phyloP scores from a whole-genome alignment of 2,888 invertebrate genomes.

The Drosophila birchii region DNA sequence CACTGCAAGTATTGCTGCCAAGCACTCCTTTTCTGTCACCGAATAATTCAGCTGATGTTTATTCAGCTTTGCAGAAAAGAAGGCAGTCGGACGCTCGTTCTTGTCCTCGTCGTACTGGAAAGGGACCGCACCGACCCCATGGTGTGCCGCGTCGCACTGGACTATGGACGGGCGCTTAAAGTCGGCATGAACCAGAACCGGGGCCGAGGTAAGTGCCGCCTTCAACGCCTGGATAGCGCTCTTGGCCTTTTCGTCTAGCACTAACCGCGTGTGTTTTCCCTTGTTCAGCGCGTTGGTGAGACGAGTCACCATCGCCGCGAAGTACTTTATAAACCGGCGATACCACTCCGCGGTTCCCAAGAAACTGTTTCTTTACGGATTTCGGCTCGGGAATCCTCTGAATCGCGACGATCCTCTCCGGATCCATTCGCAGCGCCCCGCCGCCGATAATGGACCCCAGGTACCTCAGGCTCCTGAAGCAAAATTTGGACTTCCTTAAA shows the following conservation, averaged over 20 bases:
- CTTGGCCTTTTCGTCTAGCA: no score
- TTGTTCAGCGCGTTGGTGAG: background rate
- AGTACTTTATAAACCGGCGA: background rate
- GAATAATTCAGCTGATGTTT: conserved; percentile 7
- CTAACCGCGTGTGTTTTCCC: background rate
- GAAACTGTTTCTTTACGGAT: background rate
- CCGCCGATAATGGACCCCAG: no score
- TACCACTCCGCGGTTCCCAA: background rate
- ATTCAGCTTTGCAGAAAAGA: conserved; percentile 13
- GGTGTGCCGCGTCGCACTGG: conserved; percentile 4
- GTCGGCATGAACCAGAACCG: background rate
- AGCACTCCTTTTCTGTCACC: conserved; percentile 6
- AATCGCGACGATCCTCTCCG: no score
- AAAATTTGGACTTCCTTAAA: no score
- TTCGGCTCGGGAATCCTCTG: background rate
- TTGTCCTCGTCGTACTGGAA: background rate
- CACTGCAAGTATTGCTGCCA: conserved; percentile 5
- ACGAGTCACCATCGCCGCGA: background rate
- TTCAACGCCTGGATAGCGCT: background rate
- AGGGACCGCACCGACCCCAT: conserved; percentile 1
- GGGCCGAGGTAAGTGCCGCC: no score
- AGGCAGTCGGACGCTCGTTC: conserved; percentile 7
- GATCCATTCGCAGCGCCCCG: no score
- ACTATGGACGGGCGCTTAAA: background rate
- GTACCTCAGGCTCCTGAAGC: no score